Conservation (phyloP, 2,888 invertebrate species). For the Eueremaeus valkanovi region DNA sequence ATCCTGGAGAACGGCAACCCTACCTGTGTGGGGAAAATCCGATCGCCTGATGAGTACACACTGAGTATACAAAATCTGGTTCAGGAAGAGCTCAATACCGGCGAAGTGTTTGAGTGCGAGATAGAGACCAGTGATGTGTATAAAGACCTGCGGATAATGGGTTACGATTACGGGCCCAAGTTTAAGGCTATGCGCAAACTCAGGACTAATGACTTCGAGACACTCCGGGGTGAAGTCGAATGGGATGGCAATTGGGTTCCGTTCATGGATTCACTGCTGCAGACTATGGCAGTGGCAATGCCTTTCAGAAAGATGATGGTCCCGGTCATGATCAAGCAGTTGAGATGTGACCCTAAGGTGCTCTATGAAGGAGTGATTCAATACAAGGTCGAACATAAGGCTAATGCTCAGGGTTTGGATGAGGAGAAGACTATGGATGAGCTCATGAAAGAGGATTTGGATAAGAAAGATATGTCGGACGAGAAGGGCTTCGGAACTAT, state of each 20-base stretch:
- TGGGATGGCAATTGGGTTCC: slow-evolving; percentile 42
- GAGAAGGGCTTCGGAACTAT: neutral
- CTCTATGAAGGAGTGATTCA: slow-evolving; percentile 30
- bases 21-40: slow-evolving; percentile 52
- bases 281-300: slow-evolving; percentile 6
- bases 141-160: slow-evolving; percentile 76
- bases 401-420: slow-evolving; percentile 43
- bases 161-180: slow-evolving; percentile 75
- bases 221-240: slow-evolving; percentile 31
- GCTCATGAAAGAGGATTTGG: neutral
- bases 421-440: slow-evolving; percentile 44
- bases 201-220: slow-evolving; percentile 60
- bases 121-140: slow-evolving; percentile 63
- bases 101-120: slow-evolving; percentile 40
- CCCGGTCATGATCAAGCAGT: slow-evolving; percentile 7
- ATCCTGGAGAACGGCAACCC: slow-evolving; percentile 52
- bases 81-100: slow-evolving; percentile 29
- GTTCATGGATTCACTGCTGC: slow-evolving; percentile 39
- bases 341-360: slow-evolving; percentile 32
- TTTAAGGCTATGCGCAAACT: slow-evolving; percentile 74
- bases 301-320: slow-evolving; percentile 26
- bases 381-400: neutral
- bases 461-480: neutral
- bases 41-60: slow-evolving; percentile 39
- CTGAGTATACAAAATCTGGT: slow-evolving; percentile 30